A percentile compares a stretch with the other conserved stretches of the same genome.
Conservation (phyloP, 2,888 invertebrate species). For the Chloroclystis v-ata region DNA sequence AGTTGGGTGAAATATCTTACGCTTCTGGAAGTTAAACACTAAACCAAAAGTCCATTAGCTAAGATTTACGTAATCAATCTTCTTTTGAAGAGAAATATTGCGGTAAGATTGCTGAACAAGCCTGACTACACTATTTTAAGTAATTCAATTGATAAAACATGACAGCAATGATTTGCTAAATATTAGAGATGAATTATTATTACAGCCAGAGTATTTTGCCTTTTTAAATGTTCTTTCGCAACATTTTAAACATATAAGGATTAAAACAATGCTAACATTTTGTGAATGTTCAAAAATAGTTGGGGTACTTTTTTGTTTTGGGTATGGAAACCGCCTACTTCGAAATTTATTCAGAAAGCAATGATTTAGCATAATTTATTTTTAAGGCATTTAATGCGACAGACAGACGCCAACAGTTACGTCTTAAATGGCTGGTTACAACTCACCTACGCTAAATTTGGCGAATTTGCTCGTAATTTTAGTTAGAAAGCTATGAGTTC, state of each 20-base stretch:
- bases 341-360: conserved; percentile 42
- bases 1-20: no score
- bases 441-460: conserved; percentile 11
- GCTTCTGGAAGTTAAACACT: neutral
- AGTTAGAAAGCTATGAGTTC: conserved; percentile 50
- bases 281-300: conserved; percentile 14
- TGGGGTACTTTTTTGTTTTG: no score
- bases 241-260: no score
- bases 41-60: neutral
- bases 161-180: conserved; percentile 38
- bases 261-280: conserved; percentile 38
- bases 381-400: conserved; percentile 10
- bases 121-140: conserved; percentile 18
- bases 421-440: neutral
- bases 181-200: conserved; percentile 21
- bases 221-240: no score
- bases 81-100: conserved; percentile 11
- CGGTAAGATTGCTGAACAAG: conserved; percentile 15
- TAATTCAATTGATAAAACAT: conserved; percentile 34
- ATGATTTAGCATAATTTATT: conserved; percentile 37
- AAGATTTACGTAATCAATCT: conserved; percentile 18
- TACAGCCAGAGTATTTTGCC: no score
- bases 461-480: conserved; percentile 20
- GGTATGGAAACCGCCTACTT: no score
- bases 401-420: neutral